These are phyloP conservation scores for Mionectes macconnelli DNA, from an alignment of 2,113 vertebrate genomes.

Conservation along the genomic window DNA sequence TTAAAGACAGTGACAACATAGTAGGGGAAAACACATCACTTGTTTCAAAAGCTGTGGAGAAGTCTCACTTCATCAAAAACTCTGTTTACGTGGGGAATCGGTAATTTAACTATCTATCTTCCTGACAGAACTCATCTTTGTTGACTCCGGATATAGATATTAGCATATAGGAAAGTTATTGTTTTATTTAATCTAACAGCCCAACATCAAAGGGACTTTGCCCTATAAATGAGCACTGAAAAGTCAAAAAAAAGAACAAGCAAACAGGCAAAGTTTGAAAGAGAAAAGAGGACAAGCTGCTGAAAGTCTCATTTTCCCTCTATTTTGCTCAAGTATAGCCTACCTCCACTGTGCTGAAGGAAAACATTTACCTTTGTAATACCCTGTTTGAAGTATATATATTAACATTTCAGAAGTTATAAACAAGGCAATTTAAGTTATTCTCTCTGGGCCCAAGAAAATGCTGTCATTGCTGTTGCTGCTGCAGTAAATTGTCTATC, in stretches of 20 bases:
- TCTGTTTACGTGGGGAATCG: neutral
- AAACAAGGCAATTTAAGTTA: neutral
- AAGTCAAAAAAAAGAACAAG: neutral
- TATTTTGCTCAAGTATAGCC: neutral
- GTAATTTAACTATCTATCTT: conserved; percentile 48
- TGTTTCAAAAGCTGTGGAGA: neutral
- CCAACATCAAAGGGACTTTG: conserved; percentile 10
- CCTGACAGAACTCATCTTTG: conserved; percentile 13
- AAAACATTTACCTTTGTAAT: neutral
- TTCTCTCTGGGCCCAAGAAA: neutral
- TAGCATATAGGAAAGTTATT: conserved; percentile 21
- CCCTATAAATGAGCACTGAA: neutral
- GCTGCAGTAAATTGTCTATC: neutral
- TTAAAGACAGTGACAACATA: neutral
- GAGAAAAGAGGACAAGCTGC: neutral
- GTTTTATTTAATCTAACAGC: conserved; percentile 26
- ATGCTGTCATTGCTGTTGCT: neutral
- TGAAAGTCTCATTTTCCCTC: neutral
- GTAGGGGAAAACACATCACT: neutral
- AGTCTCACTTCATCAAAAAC: conserved; percentile 18
- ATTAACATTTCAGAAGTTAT: neutral
- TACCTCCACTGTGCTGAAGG: neutral
- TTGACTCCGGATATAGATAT: conserved; percentile 22
- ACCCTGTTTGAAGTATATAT: neutral
- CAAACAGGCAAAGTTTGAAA: neutral